Base-by-base conservation (phyloP, 2,888 invertebrate species). In the Silvanus unidentatus region DNA sequence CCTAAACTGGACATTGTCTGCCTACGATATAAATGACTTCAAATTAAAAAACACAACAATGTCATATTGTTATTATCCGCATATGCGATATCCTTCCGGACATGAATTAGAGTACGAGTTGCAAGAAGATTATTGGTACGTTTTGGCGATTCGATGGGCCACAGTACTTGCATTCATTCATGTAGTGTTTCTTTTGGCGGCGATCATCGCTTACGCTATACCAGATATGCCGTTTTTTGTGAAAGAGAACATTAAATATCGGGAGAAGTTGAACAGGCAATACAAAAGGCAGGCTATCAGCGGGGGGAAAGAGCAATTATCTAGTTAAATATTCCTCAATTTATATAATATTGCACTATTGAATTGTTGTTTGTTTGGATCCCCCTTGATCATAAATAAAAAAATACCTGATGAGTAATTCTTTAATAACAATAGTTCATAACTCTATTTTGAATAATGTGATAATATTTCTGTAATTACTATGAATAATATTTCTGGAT, bases 91-190 rank as follows among this genome's bases (percentile, higher is more conserved):
- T 47, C 60, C 61, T 13, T 62, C 64, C 2, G 45, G 57, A 40
- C 60, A 62, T 45, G 42, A 42, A 9, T 14, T 55, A 5, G 57
- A 63, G 22, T 75, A 73, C 49, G 52, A 63, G 34, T 59, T 72
- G 29, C 75, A 74, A 2, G 58, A 69, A 32, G 69, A 73, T 39
- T 78, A 74, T 64, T 81, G 79, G 78, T 75, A 75, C 47, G 65
- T 78, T 15, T 64, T 81, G 50, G 76, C 78, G 1, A 73, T 76
- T 8, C 66, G 78, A 52, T 72, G 82, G 39, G 73, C 74, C 8
- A 78, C 80, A 60, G 76, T 82, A 14, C 71, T 80, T 28, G 68
- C 78, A 5, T 82, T 81, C 72, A 79, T 81, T 78, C 76, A 78
- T 55, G 50, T 75, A 11, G 76, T 81, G 2, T 78, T 82, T 56